Conservation (phyloP, 2,888 invertebrate genomes). For the Morpho helenor region DNA sequence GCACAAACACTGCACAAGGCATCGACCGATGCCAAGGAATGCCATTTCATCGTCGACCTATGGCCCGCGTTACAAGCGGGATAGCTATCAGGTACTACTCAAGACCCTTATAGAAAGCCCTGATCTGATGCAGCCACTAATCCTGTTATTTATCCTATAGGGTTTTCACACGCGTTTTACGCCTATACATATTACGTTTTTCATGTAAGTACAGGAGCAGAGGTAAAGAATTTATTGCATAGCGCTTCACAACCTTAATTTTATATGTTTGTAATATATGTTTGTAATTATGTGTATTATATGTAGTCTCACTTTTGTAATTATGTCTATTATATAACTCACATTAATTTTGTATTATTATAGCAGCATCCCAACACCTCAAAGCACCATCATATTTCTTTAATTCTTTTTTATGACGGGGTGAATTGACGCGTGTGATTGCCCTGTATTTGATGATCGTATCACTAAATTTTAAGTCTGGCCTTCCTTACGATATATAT, state of each 20-base stretch:
- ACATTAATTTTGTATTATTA: constrained; percentile 29
- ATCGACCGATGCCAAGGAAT: constrained; percentile 49
- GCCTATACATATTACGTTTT: neutral
- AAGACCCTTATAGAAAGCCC: constrained; percentile 15
- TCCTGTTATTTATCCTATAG: constrained; percentile 11
- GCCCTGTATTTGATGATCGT: constrained; percentile 15
- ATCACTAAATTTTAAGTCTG: too few species aligned
- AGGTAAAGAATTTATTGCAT: neutral
- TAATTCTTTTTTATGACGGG: neutral
- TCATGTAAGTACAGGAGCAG: neutral
- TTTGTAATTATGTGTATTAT: constrained; percentile 19
- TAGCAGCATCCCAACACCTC: constrained; percentile 16
- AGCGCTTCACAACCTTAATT: constrained; percentile 6
- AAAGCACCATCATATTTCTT: constrained; percentile 9
- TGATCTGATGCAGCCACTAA: neutral
- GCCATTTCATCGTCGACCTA: constrained; percentile 67
- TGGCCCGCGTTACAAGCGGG: constrained; percentile 75
- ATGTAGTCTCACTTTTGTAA: constrained; percentile 21
- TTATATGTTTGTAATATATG: constrained; percentile 8
- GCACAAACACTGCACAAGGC: constrained; percentile 58
- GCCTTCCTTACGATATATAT: too few species aligned
- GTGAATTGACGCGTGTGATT: constrained; percentile 29
- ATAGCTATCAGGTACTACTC: constrained; percentile 70
- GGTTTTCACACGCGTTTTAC: constrained; percentile 27
- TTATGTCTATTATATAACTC: constrained; percentile 23